Evolutionary conservation across 2,797 vertebrate genomes (phyloP).

Genomic region (Atherinosoma microstoma): DNA sequence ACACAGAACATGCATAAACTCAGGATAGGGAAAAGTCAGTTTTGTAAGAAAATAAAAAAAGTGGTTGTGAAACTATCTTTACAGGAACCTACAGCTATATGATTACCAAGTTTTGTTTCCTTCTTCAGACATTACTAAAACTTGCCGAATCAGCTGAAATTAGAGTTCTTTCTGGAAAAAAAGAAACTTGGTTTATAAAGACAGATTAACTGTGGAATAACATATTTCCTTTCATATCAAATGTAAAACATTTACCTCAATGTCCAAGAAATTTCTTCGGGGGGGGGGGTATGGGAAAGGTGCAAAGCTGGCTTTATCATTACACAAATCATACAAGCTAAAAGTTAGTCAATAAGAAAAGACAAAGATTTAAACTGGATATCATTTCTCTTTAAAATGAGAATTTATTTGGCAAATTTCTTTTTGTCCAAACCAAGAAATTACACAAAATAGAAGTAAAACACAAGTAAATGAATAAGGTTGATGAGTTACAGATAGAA

Average conservation of each 20-base stretch:
- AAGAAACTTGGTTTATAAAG: neutral
- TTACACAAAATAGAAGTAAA: slow-evolving; percentile 2
- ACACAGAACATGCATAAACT: neutral
- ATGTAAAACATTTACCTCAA: neutral
- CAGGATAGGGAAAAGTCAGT: no score
- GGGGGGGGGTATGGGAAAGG: accelerated
- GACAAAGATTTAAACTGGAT: neutral
- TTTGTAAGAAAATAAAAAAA: no score
- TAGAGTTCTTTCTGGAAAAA: neutral
- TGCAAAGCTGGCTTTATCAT: neutral
- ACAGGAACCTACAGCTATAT: neutral
- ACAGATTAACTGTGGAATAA: no score
- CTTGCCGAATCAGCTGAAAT: neutral
- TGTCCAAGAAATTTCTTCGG: neutral
- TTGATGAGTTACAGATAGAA: neutral
- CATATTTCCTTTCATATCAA: neutral
- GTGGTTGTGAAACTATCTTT: neutral
- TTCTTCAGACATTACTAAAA: neutral
- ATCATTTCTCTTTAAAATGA: slow-evolving; percentile 20
- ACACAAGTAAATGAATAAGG: neutral
- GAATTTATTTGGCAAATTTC: slow-evolving; percentile 40
- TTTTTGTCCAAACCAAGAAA: slow-evolving; percentile 12
- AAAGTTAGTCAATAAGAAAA: neutral
- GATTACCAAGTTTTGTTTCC: neutral
- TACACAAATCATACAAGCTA: neutral